A percentile compares a stretch with the other conserved stretches of the same genome.
Conservation (phyloP, 1,140 invertebrate species). For the Chionoecetes opilio region DNA sequence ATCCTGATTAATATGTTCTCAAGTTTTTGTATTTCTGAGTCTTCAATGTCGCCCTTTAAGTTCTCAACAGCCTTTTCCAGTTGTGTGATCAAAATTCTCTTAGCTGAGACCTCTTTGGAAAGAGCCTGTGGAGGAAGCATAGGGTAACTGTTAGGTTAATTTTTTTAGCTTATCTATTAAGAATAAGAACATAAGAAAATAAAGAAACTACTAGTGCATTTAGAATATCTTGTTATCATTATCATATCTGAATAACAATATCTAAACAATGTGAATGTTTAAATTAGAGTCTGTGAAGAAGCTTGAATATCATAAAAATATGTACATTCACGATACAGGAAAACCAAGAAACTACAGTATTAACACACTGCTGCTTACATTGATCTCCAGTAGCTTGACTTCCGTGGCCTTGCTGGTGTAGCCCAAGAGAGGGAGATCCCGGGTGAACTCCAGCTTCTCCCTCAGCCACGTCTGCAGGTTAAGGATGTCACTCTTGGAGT, state of each 20-base stretch:
- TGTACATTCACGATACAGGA: too few species aligned
- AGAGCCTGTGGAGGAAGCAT: constrained; percentile 85
- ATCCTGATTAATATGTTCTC: constrained; percentile 87
- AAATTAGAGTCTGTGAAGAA: too few species aligned
- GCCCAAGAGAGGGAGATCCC: constrained; percentile 87
- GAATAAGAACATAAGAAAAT: neutral
- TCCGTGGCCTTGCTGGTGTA: constrained; percentile 88
- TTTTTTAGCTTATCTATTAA: neutral
- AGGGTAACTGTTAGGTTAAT: neutral
- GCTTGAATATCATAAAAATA: too few species aligned
- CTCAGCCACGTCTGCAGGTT: constrained; percentile 82
- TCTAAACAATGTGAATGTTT: too few species aligned
- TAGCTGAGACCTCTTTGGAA: constrained; percentile 92
- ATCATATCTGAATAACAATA: too few species aligned
- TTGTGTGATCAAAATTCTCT: constrained; percentile 91
- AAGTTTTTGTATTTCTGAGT: constrained; percentile 89
- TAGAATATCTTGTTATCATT: too few species aligned
- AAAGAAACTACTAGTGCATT: neutral
- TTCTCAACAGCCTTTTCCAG: constrained; percentile 92
- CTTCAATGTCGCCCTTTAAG: constrained; percentile 93
- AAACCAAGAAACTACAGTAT: too few species aligned
- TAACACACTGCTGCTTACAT: constrained; percentile 73
- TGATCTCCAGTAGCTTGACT: constrained; percentile 75
- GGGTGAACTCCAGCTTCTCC: constrained; percentile 85
- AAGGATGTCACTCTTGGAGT: constrained; percentile 82